Conservation (phyloP, 2,797 vertebrate genomes). For the Neolamprologus multifasciatus region DNA sequence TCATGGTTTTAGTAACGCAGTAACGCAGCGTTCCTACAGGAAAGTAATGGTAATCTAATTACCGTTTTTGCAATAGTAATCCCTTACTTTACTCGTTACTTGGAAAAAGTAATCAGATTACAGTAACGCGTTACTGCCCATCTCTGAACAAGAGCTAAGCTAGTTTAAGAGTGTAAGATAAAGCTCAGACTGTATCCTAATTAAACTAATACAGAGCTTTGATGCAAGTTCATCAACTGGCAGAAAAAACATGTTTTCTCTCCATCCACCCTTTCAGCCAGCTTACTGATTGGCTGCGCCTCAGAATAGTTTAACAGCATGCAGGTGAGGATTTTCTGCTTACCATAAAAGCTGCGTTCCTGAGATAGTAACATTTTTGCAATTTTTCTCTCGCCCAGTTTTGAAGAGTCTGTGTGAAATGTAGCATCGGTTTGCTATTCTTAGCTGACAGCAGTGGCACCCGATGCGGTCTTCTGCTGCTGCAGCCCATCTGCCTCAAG, state of each 20-base stretch:
- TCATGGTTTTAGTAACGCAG: too few species aligned
- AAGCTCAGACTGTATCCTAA: rapidly evolving
- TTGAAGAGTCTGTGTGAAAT: not conserved
- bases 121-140: too few species aligned
- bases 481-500: not conserved
- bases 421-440: rapidly evolving
- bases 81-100: too few species aligned
- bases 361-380: not conserved
- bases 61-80: too few species aligned
- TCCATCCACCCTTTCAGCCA: not conserved
- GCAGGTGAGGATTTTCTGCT: not conserved
- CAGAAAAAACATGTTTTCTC: not conserved
- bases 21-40: too few species aligned
- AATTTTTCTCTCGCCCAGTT: not conserved
- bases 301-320: not conserved
- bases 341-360: not conserved
- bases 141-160: not conserved
- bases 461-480: not conserved
- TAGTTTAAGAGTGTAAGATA: not conserved
- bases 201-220: not conserved
- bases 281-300: not conserved
- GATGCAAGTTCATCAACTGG: not conserved
- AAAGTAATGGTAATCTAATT: too few species aligned
- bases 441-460: not conserved
- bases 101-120: too few species aligned